Percentiles rank a stretch among this genome's conserved stretches.
Conservation (phyloP, 1,140 invertebrate species). For the Philotrypesis tridentata region DNA sequence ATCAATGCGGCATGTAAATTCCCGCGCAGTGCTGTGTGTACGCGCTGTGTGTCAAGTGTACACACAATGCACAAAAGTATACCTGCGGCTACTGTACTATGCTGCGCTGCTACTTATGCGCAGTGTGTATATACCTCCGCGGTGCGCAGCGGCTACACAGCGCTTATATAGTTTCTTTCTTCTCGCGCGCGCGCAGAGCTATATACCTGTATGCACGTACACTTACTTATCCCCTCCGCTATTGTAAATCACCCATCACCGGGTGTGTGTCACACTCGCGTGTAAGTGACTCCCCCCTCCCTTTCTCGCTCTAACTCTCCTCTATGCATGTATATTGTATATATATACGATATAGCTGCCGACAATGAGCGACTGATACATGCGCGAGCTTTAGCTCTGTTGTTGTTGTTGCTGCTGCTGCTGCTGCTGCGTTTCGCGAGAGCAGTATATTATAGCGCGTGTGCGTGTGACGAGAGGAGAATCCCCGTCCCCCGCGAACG, state of each 20-base stretch:
- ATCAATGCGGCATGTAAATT: conserved; percentile 23
- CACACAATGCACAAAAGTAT: conserved; percentile 34
- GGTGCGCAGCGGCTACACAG: too few relatives aligned
- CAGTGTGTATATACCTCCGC: too few relatives aligned
- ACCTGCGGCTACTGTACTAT: too few relatives aligned
- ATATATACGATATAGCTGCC: background rate
- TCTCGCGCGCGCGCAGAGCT: too few relatives aligned
- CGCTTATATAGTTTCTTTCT: background rate
- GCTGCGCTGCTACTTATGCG: too few relatives aligned
- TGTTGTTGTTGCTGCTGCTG: background rate
- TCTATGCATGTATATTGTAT: too few relatives aligned
- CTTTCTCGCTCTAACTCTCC: too few relatives aligned
- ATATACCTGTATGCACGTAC: too few relatives aligned
- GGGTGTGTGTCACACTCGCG: conserved; percentile 6
- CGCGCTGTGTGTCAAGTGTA: conserved; percentile 7
- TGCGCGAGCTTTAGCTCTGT: background rate
- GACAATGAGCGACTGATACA: conserved; percentile 26
- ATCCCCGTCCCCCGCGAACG: background rate
- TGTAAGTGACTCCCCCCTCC: too few relatives aligned
- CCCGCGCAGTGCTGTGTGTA: too few relatives aligned
- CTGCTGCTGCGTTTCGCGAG: too few relatives aligned
- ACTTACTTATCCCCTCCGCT: too few relatives aligned
- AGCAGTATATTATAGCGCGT: background rate
- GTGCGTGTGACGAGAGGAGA: background rate
- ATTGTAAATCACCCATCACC: conserved; percentile 39